Conservation (phyloP, 2,797 vertebrate genomes). For the Lateolabrax maculatus region DNA sequence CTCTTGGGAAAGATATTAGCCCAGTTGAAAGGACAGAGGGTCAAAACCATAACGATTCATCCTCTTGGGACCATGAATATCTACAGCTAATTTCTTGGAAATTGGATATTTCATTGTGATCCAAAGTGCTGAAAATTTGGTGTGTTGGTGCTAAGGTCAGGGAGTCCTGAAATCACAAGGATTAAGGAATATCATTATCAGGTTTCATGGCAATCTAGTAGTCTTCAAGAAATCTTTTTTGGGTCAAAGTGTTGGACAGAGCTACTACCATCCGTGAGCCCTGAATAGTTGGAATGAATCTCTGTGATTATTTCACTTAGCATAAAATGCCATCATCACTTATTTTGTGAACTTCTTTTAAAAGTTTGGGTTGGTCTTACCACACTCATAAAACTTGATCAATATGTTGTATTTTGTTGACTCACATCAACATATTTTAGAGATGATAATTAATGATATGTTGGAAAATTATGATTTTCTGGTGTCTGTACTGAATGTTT, state of each 20-base stretch:
- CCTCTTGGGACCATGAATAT: background rate
- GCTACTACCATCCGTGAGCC: background rate
- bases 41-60: background rate
- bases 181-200: background rate
- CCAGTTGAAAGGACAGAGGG: background rate
- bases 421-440: background rate
- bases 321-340: background rate
- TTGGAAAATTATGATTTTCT: background rate
- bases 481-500: conserved; percentile 2
- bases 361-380: background rate
- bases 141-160: no score
- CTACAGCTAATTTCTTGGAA: background rate
- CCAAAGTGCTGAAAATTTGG: background rate
- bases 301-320: background rate
- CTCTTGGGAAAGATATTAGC: background rate
- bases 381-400: background rate
- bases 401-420: conserved; percentile 6
- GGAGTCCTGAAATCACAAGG: background rate
- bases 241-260: background rate
- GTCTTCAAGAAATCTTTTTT: background rate
- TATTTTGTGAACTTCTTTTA: background rate
- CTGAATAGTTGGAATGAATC: background rate
- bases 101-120: background rate
- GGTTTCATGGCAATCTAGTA: background rate
- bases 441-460: conserved; percentile 16